Base-by-base conservation (phyloP, 2,113 vertebrate species). In the Melanotaenia duboulayi region DNA sequence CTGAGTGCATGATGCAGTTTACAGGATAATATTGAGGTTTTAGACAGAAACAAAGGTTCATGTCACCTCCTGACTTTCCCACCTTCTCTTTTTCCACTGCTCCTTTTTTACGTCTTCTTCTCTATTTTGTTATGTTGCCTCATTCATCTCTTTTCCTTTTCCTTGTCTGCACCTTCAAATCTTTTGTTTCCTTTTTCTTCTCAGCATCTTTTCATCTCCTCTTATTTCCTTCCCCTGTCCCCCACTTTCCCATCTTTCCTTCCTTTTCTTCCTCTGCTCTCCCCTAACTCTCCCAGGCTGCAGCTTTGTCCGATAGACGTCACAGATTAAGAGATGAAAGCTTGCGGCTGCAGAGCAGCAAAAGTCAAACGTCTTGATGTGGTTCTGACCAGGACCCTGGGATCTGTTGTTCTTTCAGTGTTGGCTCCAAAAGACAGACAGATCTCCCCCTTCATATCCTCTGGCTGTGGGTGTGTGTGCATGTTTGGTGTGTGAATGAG, bases 381-480 rank as follows among this genome's bases (percentile, higher is more conserved):
- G 93, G 92, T 92, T 91, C 58, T 71, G 63, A 64, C 55, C 39
- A 1, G 80, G 80, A 87, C 81, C 60, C 81, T 77, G 82, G 88
- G 85, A 86, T 90, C 77, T 92, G 90, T 92, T 93, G 83, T 91
- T 91, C 83, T 91, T 91, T 86, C 83, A 82, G 71, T 71, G 76
- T 58, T 76, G 83, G 82, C 84, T 90, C 77, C 87, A 87, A 82
- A 82, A 88, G 54, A 69, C 81, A 76, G 74, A 90, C 82, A 86
- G 82, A 91, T 91, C 86, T 86, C 66, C 69, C 17, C 51, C 78
- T 82, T 78, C 82, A 82, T 71, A 86, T 89, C 82, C 88, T 90
- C 85, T 83, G 4, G 74, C 24, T 73, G 65, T 77, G 74, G 16
- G 72, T 9, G 44, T 72, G 75, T 83, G 82, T 46, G 81, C 42